These are phyloP conservation scores for Canis aureus DNA, from an alignment of 2,113 vertebrate species.

Conservation along the genomic window DNA sequence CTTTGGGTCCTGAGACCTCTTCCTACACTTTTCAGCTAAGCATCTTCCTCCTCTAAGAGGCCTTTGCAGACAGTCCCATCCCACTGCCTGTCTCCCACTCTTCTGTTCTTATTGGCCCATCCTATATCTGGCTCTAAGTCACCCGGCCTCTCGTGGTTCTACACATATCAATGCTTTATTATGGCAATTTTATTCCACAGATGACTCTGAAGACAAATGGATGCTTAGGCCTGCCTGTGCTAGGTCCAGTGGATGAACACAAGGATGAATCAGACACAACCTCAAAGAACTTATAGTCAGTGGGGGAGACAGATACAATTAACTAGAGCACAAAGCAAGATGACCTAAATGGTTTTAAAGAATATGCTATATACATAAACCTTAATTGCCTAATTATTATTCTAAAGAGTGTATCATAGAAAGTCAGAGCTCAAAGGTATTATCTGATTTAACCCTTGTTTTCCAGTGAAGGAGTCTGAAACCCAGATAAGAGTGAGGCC, in stretches of 20 bases:
- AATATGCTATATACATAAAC: conserved; percentile 57
- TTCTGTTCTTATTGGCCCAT: neutral
- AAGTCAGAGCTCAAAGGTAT: conserved; percentile 64
- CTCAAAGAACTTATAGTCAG: conserved; percentile 69
- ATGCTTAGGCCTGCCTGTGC: conserved; percentile 54
- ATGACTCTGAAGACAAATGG: conserved; percentile 50
- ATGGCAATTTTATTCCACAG: conserved; percentile 55
- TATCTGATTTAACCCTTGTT: conserved; percentile 66
- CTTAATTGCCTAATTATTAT: conserved; percentile 73
- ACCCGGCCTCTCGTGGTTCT: neutral
- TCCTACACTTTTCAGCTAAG: conserved; percentile 2
- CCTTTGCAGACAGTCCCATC: neutral
- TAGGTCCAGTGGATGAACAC: conserved; percentile 56
- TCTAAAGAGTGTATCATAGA: conserved; percentile 50
- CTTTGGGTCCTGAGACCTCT: neutral
- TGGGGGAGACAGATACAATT: conserved; percentile 72
- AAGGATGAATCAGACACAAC: conserved; percentile 73
- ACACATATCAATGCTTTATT: conserved; percentile 25
- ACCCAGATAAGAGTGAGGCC: conserved; percentile 3
- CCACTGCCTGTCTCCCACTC: neutral
- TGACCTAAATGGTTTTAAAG: conserved; percentile 73
- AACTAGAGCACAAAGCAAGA: conserved; percentile 69
- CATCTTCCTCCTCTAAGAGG: neutral
- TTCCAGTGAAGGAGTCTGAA: conserved; percentile 42
- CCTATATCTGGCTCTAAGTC: conserved; percentile 8